phyloP scores from a whole-genome alignment of 2,797 vertebrate species.

The Labeo calbasu region DNA sequence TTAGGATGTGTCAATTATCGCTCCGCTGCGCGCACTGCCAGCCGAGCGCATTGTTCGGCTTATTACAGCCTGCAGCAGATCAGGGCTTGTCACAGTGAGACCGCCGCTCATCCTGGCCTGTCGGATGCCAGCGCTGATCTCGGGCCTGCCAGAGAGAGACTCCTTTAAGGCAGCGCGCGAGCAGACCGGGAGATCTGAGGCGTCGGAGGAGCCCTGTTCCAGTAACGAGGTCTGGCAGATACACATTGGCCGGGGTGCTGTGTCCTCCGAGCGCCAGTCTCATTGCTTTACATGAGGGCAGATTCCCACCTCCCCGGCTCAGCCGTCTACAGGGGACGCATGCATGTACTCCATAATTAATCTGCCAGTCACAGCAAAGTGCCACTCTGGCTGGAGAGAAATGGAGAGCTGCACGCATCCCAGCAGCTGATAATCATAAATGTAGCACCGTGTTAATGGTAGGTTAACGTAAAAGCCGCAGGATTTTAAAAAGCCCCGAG shows the following conservation, averaged over 20 bases:
- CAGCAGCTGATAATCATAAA: conserved; percentile 68
- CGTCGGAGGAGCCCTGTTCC: conserved; percentile 42
- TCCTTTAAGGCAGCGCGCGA: conserved; percentile 48
- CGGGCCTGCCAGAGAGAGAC: conserved; percentile 26
- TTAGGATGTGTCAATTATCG: conserved; percentile 79
- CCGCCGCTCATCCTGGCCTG: conserved; percentile 53
- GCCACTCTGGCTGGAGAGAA: conserved; percentile 70
- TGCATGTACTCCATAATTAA: conserved; percentile 78
- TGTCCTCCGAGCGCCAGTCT: conserved; percentile 54
- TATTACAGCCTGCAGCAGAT: conserved; percentile 68
- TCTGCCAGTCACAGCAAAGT: conserved; percentile 77
- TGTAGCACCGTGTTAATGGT: conserved; percentile 66
- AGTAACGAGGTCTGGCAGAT: conserved; percentile 56
- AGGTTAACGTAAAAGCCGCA: conserved; percentile 64
- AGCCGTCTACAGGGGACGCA: conserved; percentile 63
- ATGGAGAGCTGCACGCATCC: conserved; percentile 59
- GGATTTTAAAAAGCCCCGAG: conserved; percentile 66
- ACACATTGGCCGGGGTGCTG: conserved; percentile 44
- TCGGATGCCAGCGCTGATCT: conserved; percentile 38
- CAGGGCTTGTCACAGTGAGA: conserved; percentile 53
- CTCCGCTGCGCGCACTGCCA: conserved; percentile 64
- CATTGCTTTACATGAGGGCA: conserved; percentile 69
- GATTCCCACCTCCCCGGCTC: conserved; percentile 69
- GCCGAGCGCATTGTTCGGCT: conserved; percentile 70
- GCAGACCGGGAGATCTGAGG: conserved; percentile 53